Base-by-base conservation (phyloP, 1,140 invertebrate species). In the Leptoteleia sp. region DNA sequence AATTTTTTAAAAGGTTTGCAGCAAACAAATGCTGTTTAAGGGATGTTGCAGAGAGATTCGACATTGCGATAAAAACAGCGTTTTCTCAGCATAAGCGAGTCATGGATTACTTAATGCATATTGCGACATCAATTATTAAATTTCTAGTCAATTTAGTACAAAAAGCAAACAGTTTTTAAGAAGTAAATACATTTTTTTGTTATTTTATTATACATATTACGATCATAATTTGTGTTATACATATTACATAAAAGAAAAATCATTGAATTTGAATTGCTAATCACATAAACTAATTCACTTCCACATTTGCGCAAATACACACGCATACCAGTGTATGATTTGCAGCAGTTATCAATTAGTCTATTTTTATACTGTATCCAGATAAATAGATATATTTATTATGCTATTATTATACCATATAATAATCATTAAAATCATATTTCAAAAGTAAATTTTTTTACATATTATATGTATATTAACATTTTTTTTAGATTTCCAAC, bases 11-110 rank as follows among this genome's bases (percentile, higher is more conserved):
- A 4, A 48, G 25, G 45, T 48, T 48, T 31, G 45, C 45, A 1
- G 45, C 12, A 31, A 48, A 48, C n/a, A 48, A 48, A 48, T 31
- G 27, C n/a, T 16, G 27, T 17, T 16, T 48, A 8, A 7, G 13
- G 16, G 25, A 48, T 5, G 45, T 31, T 0, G 27, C 25, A 3
- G 27, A 31, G 9, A 31, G 12, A 16, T 48, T 48, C 7, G 27
- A 16, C 12, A 7, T 29, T 8, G 6, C 4, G 4, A 1, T 29
- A 29, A 29, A 1, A 31, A 50, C 29, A 6, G 47, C 16, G 6
- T 50, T 17, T 35, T 11, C 11, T 17, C 29, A 35, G 6, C 29
- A 35, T 35, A 2, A 11, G 5, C 31, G 47, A 6, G 47, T 50
- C 1, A 35, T 50, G 47, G 13, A 35, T 1, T 50, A 35, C 6